Percentiles rank a stretch among this genome's conserved stretches.
phyloP scores from a whole-genome alignment of 2,797 vertebrate genomes.

The Brachyrhaphis roseni region DNA sequence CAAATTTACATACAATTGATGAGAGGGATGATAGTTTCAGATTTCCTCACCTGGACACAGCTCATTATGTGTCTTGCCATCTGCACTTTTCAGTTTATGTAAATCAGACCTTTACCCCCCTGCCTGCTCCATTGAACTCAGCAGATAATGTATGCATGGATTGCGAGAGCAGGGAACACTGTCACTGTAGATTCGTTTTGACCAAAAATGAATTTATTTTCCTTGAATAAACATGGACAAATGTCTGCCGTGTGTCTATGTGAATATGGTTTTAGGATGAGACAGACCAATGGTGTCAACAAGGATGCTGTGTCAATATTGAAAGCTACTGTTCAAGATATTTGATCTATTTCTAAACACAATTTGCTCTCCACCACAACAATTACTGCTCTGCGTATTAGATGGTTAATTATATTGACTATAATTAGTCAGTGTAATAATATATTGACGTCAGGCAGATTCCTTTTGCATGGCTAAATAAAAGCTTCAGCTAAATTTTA shows the following conservation, averaged over 20 bases:
- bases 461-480: background rate
- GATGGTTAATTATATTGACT: background rate
- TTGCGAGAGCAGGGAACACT: conserved; percentile 19
- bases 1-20: background rate
- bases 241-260: background rate
- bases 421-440: too few relatives aligned
- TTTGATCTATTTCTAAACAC: background rate
- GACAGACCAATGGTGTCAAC: background rate
- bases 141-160: conserved; percentile 35
- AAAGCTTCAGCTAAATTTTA: background rate
- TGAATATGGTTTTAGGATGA: background rate
- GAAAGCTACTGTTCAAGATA: background rate
- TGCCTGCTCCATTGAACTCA: conserved; percentile 17
- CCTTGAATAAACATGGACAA: conserved; percentile 6
- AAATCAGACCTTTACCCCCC: conserved; percentile 39
- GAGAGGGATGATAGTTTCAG: background rate
- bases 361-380: background rate
- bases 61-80: conserved; percentile 31
- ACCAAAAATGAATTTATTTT: conserved; percentile 21
- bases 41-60: conserved; percentile 16
- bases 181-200: conserved; percentile 27
- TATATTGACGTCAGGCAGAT: background rate
- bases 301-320: background rate
- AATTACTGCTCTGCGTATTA: background rate
- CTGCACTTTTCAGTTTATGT: conserved; percentile 56